Percentiles rank a stretch among this genome's conserved stretches.
These are phyloP conservation scores for Falco punctatus DNA, from an alignment of 2,113 vertebrate genomes.

Conservation along the genomic window DNA sequence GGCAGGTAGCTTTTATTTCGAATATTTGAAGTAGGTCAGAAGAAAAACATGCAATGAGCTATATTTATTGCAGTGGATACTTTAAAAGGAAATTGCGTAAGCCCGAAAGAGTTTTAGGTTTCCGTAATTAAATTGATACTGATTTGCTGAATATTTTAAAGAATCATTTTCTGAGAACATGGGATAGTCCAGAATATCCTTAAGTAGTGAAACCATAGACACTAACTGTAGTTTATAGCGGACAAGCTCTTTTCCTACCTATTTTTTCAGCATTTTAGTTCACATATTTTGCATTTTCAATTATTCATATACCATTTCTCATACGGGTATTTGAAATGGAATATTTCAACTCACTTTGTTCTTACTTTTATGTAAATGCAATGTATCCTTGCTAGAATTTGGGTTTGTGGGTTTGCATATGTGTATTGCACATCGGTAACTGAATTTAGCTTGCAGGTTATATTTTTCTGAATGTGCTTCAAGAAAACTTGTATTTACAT, in stretches of 20 bases:
- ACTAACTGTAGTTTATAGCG: background rate
- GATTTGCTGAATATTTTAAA: slow-evolving; percentile 32
- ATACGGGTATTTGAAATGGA: background rate
- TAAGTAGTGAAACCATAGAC: background rate
- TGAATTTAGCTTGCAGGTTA: slow-evolving; percentile 3
- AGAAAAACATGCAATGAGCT: background rate
- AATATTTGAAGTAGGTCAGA: slow-evolving; percentile 29
- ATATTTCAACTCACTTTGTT: background rate
- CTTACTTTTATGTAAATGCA: background rate
- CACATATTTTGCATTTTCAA: background rate
- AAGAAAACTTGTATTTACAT: background rate
- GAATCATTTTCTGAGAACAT: background rate
- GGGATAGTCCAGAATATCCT: background rate
- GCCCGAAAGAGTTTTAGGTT: background rate
- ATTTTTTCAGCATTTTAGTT: background rate
- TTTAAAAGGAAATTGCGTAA: background rate
- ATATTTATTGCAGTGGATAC: slow-evolving; percentile 2
- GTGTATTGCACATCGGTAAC: background rate
- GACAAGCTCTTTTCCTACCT: background rate
- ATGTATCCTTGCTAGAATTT: background rate
- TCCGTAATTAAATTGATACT: slow-evolving; percentile 19
- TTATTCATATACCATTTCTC: background rate
- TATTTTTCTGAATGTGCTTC: background rate
- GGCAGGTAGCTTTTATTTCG: background rate
- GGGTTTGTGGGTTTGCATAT: background rate